Evolutionary conservation across 2,888 invertebrate species (phyloP).

Genomic region (Cataglyphis cursor): DNA sequence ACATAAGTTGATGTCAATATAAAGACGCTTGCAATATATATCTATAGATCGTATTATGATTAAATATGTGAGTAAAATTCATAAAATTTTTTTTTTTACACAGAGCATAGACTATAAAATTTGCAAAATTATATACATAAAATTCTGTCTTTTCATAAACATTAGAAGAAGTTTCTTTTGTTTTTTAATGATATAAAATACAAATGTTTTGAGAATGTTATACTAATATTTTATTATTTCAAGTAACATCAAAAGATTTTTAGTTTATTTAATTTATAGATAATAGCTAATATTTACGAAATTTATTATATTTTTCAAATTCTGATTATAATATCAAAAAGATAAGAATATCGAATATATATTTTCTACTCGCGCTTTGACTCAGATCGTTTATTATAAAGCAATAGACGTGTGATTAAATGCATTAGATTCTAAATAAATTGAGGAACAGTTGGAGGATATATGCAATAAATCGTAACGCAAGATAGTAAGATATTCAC

Average conservation of each 20-base stretch:
- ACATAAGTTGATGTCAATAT: background rate
- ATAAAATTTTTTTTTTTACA: constrained; percentile 7
- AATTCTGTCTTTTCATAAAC: background rate
- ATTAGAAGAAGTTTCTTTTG: background rate
- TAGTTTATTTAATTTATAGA: background rate
- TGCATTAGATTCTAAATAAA: constrained; percentile 1
- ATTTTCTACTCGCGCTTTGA: background rate
- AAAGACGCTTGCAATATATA: background rate
- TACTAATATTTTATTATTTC: background rate
- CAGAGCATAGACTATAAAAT: background rate
- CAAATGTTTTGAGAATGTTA: background rate
- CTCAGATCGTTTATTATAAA: background rate
- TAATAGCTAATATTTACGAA: background rate
- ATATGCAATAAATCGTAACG: constrained; percentile 2
- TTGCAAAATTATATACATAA: background rate
- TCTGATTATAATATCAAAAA: background rate
- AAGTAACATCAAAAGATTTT: background rate
- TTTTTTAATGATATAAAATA: constrained; percentile 5
- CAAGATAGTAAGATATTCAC: background rate
- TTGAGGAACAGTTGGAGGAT: background rate
- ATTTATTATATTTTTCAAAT: background rate
- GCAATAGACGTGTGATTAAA: background rate
- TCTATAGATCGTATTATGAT: background rate
- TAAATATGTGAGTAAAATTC: constrained; percentile 2
- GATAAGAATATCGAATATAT: background rate